Evolutionary conservation across 1,140 invertebrate species (phyloP).

Genomic region (Eueides isabella): DNA sequence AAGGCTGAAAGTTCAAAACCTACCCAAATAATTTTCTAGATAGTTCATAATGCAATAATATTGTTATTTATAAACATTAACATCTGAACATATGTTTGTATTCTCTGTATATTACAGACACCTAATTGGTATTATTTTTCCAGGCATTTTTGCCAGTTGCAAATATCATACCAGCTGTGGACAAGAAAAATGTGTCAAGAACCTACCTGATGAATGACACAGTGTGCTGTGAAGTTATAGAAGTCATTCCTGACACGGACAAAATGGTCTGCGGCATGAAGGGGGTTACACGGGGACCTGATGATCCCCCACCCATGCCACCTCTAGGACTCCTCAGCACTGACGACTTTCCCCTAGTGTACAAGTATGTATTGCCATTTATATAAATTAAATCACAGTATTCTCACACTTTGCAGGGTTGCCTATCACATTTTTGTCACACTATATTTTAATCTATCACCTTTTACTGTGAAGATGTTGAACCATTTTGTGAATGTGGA

Average conservation of each 20-base stretch:
- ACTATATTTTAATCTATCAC: slow-evolving; percentile 47
- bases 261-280: slow-evolving; percentile 94
- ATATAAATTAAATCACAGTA: slow-evolving; percentile 42
- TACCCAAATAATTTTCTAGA: too few relatives aligned
- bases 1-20: too few relatives aligned
- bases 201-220: slow-evolving; percentile 92
- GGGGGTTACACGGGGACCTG: slow-evolving; percentile 85
- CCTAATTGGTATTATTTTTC: slow-evolving; percentile 49
- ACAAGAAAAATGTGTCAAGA: slow-evolving; percentile 91
- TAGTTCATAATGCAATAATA: too few relatives aligned
- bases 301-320: slow-evolving; percentile 86
- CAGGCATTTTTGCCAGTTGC: slow-evolving; percentile 87
- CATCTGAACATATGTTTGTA: too few relatives aligned
- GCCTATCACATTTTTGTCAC: slow-evolving; percentile 47
- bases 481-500: slow-evolving; percentile 8
- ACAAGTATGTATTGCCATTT: slow-evolving; percentile 87
- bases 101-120: not conserved
- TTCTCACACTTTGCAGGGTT: slow-evolving; percentile 66
- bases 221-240: slow-evolving; percentile 93
- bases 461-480: slow-evolving; percentile 46
- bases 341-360: slow-evolving; percentile 92
- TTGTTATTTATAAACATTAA: too few relatives aligned
- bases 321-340: slow-evolving; percentile 92
- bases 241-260: slow-evolving; percentile 92
- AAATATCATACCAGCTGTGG: slow-evolving; percentile 89